Evolutionary conservation across 2,797 vertebrate genomes (phyloP).

Genomic region (Sciaenops ocellatus): DNA sequence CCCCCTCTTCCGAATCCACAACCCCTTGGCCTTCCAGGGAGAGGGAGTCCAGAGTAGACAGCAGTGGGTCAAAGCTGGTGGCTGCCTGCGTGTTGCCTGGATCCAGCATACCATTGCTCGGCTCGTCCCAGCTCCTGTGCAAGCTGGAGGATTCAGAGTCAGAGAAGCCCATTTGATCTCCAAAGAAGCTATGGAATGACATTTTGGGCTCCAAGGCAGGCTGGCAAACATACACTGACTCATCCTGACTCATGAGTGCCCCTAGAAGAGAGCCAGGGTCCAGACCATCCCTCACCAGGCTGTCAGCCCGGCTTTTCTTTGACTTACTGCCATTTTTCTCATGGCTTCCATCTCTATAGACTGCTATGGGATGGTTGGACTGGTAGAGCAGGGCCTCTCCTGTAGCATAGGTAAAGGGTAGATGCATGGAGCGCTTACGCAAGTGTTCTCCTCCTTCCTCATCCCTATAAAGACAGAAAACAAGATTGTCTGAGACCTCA

Average conservation of each 20-base stretch:
- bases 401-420: conserved; percentile 88
- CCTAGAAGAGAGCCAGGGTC: conserved; percentile 85
- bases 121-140: conserved; percentile 30
- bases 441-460: conserved; percentile 90
- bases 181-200: conserved; percentile 77
- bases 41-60: conserved; percentile 85
- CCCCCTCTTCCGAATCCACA: conserved; percentile 62
- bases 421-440: conserved; percentile 85
- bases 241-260: conserved; percentile 87
- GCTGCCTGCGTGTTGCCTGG: conserved; percentile 42
- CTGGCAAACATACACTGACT: conserved; percentile 84
- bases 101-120: conserved; percentile 1
- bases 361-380: conserved; percentile 79
- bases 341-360: conserved; percentile 70
- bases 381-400: conserved; percentile 90
- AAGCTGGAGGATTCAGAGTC: conserved; percentile 54
- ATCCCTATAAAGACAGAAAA: conserved; percentile 77
- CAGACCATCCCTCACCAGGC: conserved; percentile 57
- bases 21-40: conserved; percentile 76
- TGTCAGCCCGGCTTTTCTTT: conserved; percentile 79
- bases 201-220: conserved; percentile 74
- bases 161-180: conserved; percentile 65
- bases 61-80: conserved; percentile 81
- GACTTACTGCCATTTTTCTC: conserved; percentile 78
- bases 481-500: neutral